Evolutionary conservation across 1,140 invertebrate genomes (phyloP).

Genomic region (Dryas iulia): DNA sequence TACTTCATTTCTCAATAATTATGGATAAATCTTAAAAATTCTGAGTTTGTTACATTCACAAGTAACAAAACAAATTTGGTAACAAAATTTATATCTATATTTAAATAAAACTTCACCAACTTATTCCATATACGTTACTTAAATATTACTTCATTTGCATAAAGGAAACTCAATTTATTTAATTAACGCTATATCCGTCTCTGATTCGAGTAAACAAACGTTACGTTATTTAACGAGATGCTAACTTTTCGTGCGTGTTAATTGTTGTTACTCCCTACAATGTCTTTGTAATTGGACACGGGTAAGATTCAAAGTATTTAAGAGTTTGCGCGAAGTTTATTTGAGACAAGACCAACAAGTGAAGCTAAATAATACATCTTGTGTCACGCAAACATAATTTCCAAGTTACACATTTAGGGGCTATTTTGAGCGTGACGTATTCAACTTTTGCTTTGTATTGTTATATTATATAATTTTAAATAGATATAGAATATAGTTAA

Average conservation of each 20-base stretch:
- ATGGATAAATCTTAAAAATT: no score
- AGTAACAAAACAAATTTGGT: background rate
- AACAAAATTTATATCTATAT: background rate
- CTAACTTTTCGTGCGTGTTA: constrained; percentile 11
- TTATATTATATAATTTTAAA: background rate
- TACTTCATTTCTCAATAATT: no score
- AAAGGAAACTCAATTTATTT: background rate
- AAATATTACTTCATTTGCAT: background rate
- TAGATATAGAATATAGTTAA: background rate
- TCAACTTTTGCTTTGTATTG: background rate
- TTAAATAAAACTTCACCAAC: background rate
- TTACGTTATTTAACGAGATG: constrained; percentile 4
- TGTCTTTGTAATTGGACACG: constrained; percentile 21
- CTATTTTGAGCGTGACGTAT: constrained; percentile 12
- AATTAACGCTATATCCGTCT: background rate
- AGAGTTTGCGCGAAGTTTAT: constrained; percentile 11
- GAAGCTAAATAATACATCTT: constrained; percentile 15
- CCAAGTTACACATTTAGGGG: background rate
- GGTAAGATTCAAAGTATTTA: constrained; percentile 21
- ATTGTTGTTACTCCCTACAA: constrained; percentile 14
- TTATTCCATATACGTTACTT: background rate
- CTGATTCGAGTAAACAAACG: background rate
- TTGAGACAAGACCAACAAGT: background rate
- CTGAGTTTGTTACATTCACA: no score
- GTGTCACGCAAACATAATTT: constrained; percentile 14